Evolutionary conservation across 2,888 invertebrate species (phyloP), one percentile per base, ranked within the genome.

Genomic region (Asteroscopus sphinx): DNA sequence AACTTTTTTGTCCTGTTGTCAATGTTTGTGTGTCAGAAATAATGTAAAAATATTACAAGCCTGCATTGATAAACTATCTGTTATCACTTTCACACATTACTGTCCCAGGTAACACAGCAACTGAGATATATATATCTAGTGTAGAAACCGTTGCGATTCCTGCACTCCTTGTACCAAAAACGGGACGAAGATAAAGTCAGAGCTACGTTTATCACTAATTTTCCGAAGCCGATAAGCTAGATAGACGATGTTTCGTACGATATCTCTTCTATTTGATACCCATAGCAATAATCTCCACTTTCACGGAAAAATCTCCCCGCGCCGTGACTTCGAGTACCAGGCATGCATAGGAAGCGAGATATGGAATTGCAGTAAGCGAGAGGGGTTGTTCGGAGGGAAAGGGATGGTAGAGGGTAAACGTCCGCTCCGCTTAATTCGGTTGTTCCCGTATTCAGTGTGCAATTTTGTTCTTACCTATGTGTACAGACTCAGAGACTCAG

Each of bases 241-340:
- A 30, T 12, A 32, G 33, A 42, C 63, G 42, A 63, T 45, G 30
- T 42, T 13, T 44, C 26, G 13, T 40, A 2, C 40, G 26, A 16
- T 56, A 15, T 71, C 65, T 45, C 57, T 60, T 72, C 63, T 53
- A 36, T 49, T 36, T 48, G 16, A 11, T 4, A 6, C 33, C 47
- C 49, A 56, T 63, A 51, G 11, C 70, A 71, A 68, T 72, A 74
- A 77, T 60, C 53, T 63, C 42, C 60, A 66, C 68, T 81, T 83
- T 80, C 64, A 73, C 78, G 79, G 82, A 86, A 88, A 89, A 88
- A 87, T 89, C 85, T 87, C 89, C 87, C 86, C 88, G 85, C 86
- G 76, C 67, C 62, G 65, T 83, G 82, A 85, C 83, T 83, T 82
- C 76, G 66, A 44, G 60, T 85, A 90, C 86, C 52, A 86, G 85